Base-by-base conservation (phyloP, 2,797 vertebrate genomes). In the Podarcis lilfordi region DNA sequence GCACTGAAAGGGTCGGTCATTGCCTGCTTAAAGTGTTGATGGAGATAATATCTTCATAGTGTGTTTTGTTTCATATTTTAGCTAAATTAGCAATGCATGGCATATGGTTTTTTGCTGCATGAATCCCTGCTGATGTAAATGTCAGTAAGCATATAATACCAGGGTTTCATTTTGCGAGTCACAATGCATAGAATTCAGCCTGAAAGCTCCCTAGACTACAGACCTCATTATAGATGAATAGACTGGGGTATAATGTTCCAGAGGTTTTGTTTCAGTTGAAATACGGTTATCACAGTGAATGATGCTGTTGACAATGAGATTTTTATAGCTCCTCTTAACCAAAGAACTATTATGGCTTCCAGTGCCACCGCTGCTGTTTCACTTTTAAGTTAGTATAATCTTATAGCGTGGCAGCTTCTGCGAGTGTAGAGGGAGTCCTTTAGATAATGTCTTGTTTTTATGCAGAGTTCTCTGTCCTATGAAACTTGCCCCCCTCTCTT, bases 21-120 rank as follows among this genome's bases (percentile, higher is more conserved):
- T 88, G 69, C 82, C 71, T 86, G 66, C 79, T 90, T 90, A 64
- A 86, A 91, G 15, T 66, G 45, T 89, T 86, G 68, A 21, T 92
- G 89, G 69, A 88, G 85, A 25, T 86, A 55, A 87, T 5, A 71
- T 74, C 72, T 61, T 88, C 80, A 86, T 78, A 29, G 0, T 79
- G 55, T 92, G 92, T 92, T 61, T 92, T 90, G 90, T 91, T 91
- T 92, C 66, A 8, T 94, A 90, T 90, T 94, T 91, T 86, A 90
- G 90, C 94, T 92, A 93, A 94, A 93, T 95, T 89, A 82, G 88
- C 93, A 88, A 95, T 95, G 89, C 76, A 13, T 83, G 93, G 94
- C 96, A 97, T 96, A 96, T 96, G 96, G 95, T 89, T 93, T 96
- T 96, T 96, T 96, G 94, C 93, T 90, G 94, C 97, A 93, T 96